These are phyloP conservation scores for Danio kyathit DNA, from an alignment of 2,797 vertebrate species.

Conservation along the genomic window DNA sequence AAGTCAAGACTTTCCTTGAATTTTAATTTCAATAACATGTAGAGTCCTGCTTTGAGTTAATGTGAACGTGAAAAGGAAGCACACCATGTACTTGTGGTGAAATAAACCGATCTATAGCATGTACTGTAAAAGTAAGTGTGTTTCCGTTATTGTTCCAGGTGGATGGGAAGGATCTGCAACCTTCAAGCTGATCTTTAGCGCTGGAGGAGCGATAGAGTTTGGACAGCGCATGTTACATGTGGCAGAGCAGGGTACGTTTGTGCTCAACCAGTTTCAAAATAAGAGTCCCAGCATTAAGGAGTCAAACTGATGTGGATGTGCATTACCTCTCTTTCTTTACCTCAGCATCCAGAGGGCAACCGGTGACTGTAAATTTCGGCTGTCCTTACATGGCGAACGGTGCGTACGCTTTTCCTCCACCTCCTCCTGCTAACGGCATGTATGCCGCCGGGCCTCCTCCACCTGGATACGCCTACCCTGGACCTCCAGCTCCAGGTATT, in stretches of 20 bases:
- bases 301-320: background rate
- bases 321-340: background rate
- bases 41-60: background rate
- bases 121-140: background rate
- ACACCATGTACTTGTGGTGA: background rate
- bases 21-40: background rate
- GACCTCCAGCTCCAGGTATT: slow-evolving; percentile 87
- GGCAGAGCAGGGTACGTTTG: slow-evolving; percentile 89
- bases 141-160: slow-evolving; percentile 81
- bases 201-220: slow-evolving; percentile 96
- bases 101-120: background rate
- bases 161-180: slow-evolving; percentile 92
- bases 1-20: background rate
- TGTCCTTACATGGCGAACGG: slow-evolving; percentile 94
- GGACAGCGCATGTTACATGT: slow-evolving; percentile 95
- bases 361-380: slow-evolving; percentile 82
- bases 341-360: slow-evolving; percentile 92
- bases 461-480: slow-evolving; percentile 87
- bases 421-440: slow-evolving; percentile 87
- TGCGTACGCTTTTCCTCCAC: slow-evolving; percentile 84
- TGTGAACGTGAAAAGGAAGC: background rate
- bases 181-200: slow-evolving; percentile 89
- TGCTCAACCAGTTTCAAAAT: background rate
- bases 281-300: background rate
- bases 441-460: slow-evolving; percentile 84